Conservation (phyloP, 2,797 vertebrate species). For the Cossypha niveicapilla region DNA sequence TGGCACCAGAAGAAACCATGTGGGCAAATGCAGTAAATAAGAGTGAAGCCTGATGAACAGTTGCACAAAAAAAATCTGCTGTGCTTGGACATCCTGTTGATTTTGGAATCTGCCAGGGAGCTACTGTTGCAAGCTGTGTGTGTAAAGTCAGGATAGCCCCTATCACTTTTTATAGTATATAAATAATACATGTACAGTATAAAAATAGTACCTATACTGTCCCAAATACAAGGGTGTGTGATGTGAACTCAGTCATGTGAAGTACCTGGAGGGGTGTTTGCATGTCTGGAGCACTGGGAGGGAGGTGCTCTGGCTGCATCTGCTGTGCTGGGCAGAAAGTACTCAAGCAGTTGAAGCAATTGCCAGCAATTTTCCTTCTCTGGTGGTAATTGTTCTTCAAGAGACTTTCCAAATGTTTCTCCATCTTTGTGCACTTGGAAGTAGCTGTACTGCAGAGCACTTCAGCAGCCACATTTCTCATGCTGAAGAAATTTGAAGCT, state of each 20-base stretch:
- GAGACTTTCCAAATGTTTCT: neutral
- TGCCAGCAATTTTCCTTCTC: conserved; percentile 21
- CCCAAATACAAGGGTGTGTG: neutral
- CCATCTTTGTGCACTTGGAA: neutral
- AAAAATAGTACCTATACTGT: neutral
- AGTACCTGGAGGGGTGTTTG: neutral
- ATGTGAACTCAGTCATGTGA: neutral
- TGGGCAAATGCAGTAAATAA: neutral
- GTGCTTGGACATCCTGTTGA: neutral
- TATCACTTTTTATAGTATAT: neutral
- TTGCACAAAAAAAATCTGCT: neutral
- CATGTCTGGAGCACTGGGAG: neutral
- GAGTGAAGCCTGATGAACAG: neutral
- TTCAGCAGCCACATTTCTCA: neutral
- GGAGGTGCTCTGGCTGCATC: neutral
- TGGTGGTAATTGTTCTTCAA: conserved; percentile 18
- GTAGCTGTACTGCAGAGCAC: neutral
- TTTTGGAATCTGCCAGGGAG: neutral
- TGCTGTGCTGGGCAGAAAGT: neutral
- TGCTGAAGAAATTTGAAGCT: neutral
- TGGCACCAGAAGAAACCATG: neutral
- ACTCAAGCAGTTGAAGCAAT: conserved; percentile 3
- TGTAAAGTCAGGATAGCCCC: neutral
- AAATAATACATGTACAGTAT: no score
- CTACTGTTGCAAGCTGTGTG: neutral